These are phyloP conservation scores for Archocentrus centrarchus DNA, from an alignment of 2,113 vertebrate species.

Conservation along the genomic window DNA sequence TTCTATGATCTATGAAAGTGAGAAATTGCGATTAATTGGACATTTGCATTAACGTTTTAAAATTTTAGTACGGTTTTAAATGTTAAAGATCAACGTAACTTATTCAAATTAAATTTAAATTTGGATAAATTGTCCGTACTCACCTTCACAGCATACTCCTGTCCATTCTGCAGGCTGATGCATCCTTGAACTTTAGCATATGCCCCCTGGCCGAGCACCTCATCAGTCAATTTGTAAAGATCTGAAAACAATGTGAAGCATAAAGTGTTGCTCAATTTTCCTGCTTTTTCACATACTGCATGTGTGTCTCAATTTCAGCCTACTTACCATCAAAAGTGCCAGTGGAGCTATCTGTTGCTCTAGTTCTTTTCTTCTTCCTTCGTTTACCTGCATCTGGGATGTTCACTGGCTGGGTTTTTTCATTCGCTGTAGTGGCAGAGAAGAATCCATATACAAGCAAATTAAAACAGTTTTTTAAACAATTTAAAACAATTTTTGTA, in stretches of 20 bases:
- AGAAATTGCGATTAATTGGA: not conserved
- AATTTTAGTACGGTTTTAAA: not conserved
- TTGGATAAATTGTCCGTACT: not conserved
- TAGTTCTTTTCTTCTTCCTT: slow-evolving; percentile 92
- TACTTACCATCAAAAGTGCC: slow-evolving; percentile 90
- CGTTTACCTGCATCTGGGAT: slow-evolving; percentile 86
- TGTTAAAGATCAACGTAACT: not conserved
- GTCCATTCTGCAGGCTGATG: slow-evolving; percentile 90
- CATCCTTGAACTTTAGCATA: slow-evolving; percentile 97
- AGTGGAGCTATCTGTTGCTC: slow-evolving; percentile 85
- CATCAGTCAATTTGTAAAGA: slow-evolving; percentile 91
- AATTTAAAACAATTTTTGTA: not conserved
- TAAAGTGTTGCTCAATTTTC: not conserved
- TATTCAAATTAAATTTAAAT: not conserved
- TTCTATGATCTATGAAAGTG: slow-evolving; percentile 88
- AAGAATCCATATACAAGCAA: not conserved
- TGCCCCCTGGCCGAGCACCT: slow-evolving; percentile 93
- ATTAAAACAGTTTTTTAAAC: not conserved
- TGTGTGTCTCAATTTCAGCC: not conserved
- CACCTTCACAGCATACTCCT: slow-evolving; percentile 96
- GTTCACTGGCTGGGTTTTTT: slow-evolving; percentile 89
- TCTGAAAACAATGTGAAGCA: slow-evolving; percentile 76
- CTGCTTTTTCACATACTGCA: not conserved
- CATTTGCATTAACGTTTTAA: not conserved
- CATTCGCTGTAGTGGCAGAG: slow-evolving; percentile 79